Conservation (phyloP, 2,888 invertebrate genomes). For the Dugesia japonica region DNA sequence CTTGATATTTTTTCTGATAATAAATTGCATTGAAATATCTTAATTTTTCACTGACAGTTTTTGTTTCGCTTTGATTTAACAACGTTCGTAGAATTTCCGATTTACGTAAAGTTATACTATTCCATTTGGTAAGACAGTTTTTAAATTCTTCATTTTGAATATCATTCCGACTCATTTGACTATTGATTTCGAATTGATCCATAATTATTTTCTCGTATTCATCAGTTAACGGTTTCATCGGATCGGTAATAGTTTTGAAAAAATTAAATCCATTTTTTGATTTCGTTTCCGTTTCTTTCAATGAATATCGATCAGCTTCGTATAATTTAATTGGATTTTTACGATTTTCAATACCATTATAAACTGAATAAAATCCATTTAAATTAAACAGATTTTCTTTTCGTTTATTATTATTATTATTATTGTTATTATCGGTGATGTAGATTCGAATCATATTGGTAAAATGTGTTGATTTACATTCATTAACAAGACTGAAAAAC, state of each 20-base stretch:
- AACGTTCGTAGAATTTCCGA: background rate
- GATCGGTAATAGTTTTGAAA: background rate
- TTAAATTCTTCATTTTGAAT: background rate
- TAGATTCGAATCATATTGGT: background rate
- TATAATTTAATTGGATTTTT: background rate
- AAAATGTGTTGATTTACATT: background rate
- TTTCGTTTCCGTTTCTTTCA: background rate
- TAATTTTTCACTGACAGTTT: background rate
- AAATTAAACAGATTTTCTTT: background rate
- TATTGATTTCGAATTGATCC: background rate
- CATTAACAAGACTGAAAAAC: background rate
- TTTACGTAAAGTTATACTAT: background rate
- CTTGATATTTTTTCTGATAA: conserved; percentile 10
- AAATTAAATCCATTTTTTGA: background rate
- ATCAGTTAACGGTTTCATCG: background rate
- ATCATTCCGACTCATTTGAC: background rate
- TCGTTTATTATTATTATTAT: background rate
- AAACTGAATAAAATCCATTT: background rate
- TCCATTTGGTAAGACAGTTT: background rate
- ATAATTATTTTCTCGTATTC: background rate
- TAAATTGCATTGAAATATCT: background rate
- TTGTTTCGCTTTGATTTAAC: background rate
- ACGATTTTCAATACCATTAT: background rate
- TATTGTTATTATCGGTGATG: background rate
- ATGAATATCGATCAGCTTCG: background rate